A percentile compares a stretch with the other conserved stretches of the same genome.
These are phyloP conservation scores for Xestia sexstrigata DNA, from an alignment of 2,888 invertebrate species.

Conservation along the genomic window DNA sequence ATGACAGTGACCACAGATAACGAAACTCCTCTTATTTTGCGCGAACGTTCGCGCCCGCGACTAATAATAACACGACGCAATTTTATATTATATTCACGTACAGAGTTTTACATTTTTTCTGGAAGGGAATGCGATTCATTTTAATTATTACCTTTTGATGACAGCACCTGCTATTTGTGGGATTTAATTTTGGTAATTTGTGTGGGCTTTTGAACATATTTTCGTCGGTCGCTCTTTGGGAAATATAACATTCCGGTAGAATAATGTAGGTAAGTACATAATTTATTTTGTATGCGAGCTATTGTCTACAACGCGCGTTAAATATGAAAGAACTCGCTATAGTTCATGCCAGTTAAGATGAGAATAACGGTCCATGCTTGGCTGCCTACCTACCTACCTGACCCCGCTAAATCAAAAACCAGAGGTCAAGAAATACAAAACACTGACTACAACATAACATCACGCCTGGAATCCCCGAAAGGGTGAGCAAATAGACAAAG, in stretches of 20 bases:
- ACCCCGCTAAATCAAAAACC: not conserved
- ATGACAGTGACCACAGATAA: constrained; percentile 60
- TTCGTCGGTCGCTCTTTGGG: not conserved
- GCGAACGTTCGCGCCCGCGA: constrained; percentile 27
- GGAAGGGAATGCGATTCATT: constrained; percentile 48
- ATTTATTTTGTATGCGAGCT: constrained; percentile 8
- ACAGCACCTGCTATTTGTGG: constrained; percentile 44
- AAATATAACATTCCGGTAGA: constrained; percentile 1
- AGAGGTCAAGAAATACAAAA: not conserved
- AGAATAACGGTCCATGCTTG: not conserved
- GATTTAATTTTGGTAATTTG: constrained; percentile 63
- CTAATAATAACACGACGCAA: constrained; percentile 61
- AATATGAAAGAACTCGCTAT: not conserved
- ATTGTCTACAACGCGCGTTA: not conserved
- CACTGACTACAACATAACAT: not conserved
- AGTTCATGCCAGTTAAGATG: too few species aligned
- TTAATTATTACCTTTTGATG: constrained; percentile 64
- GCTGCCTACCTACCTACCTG: not conserved
- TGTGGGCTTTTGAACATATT: constrained; percentile 46
- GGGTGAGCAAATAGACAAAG: not conserved
- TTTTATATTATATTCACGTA: constrained; percentile 68
- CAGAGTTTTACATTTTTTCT: constrained; percentile 53
- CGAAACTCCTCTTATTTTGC: constrained; percentile 63
- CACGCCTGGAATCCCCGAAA: too few species aligned
- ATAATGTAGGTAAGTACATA: not conserved